Conservation (phyloP, 2,888 invertebrate species). For the Lampropteryx suffumata region DNA sequence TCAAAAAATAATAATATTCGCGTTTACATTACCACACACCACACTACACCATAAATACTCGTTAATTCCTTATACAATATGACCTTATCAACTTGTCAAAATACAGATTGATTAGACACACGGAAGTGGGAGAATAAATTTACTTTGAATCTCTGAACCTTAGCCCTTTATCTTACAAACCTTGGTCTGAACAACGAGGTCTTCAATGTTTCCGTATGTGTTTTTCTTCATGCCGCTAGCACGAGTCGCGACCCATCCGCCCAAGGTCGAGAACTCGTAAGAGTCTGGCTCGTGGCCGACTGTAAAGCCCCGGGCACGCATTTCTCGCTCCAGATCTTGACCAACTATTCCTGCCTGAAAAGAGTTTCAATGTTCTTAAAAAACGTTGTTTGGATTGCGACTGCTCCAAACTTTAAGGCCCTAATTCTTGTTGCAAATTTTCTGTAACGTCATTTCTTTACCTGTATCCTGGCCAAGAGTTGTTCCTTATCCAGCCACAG, state of each 20-base stretch:
- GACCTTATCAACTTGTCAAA: no score
- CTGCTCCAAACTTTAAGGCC: no score
- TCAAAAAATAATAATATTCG: no score
- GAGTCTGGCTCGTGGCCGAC: constrained; percentile 99
- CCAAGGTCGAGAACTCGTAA: constrained; percentile 97
- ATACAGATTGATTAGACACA: no score
- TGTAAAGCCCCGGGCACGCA: constrained; percentile 90
- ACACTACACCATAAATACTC: no score
- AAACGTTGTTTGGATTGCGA: no score
- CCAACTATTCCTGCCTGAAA: constrained; percentile 96
- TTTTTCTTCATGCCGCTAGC: constrained; percentile 99
- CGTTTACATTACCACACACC: no score
- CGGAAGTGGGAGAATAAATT: no score
- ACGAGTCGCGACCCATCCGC: constrained; percentile 98
- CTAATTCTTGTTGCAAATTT: no score
- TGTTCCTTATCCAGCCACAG: constrained; percentile 92
- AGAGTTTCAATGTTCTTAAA: no score
- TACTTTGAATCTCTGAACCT: no score
- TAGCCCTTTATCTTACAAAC: constrained; percentile 75
- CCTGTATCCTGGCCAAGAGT: constrained; percentile 70
- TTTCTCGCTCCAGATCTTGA: constrained; percentile 94
- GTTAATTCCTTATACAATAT: no score
- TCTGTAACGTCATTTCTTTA: constrained; percentile 24
- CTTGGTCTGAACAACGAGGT: constrained; percentile 94
- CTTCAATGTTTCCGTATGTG: constrained; percentile 98